Evolutionary conservation across 1,140 invertebrate genomes (phyloP), one percentile per base, ranked within the genome.

Genomic region (Harlomillsia oculata): DNA sequence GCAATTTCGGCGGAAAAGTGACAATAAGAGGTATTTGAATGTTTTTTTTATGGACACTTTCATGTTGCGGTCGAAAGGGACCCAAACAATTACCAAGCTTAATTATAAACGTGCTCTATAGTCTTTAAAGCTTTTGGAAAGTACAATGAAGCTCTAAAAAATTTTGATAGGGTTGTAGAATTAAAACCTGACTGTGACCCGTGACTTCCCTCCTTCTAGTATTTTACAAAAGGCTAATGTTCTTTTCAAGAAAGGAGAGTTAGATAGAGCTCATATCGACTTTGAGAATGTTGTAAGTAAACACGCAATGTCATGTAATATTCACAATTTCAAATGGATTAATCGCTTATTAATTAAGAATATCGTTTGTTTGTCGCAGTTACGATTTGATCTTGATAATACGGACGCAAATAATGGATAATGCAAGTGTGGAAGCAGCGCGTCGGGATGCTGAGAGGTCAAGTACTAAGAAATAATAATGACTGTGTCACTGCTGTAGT

Each of bases 1-100:
- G n/a, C n/a, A n/a, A n/a, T n/a, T n/a, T n/a, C n/a, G n/a, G n/a
- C n/a, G n/a, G n/a, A n/a, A n/a, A n/a, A n/a, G n/a, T n/a, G n/a
- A n/a, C n/a, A n/a, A n/a, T n/a, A n/a, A n/a, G n/a, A n/a, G n/a
- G n/a, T n/a, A n/a, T n/a, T n/a, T n/a, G n/a, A n/a, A n/a, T n/a
- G n/a, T n/a, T n/a, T n/a, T n/a, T n/a, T n/a, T n/a, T n/a, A n/a
- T n/a, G n/a, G n/a, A 43, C 94, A 99, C 70, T 99, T 96, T 76
- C 95, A 99, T 80, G 87, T 89, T 53, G 97, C 96, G 65, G 88
- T 99, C 68, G 94, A 98, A 75, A 89, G 86, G 16, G 95, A 99
- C 76, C 89, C 93, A 29, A 80, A 79, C 50, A 98, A 98, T 74
- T 99, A 97, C 72, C 77, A 98, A 67, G 95, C 90, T 52, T 93